Evolutionary conservation across 2,113 vertebrate species (phyloP), one percentile per base, ranked within the genome.

Genomic region (Notothenia coriiceps): DNA sequence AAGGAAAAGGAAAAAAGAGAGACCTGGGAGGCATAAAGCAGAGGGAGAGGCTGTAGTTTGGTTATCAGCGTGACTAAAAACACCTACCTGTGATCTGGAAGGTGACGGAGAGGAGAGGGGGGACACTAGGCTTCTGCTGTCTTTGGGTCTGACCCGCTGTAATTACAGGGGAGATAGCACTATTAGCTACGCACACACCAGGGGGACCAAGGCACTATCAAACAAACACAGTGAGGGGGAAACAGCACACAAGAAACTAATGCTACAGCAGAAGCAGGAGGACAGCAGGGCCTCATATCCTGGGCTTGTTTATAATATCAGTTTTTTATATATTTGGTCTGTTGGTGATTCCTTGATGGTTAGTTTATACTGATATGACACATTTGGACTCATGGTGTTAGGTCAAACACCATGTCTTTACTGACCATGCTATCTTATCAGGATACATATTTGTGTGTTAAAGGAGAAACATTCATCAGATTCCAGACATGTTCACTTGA

Each of bases 61-160:
- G 25, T 85, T 52, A 67, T 63, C 86, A 75, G 61, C 82, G 84
- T 80, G 74, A 69, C 89, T 82, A 81, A 63, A 76, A 92, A 50
- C 77, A 95, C 92, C 90, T 95, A 97, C 95, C 95, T 97, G 96
- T 96, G 90, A 96, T 96, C 95, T 98, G 96, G 95, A 96, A 97
- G 93, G 93, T 95, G 96, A 97, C 95, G 64, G 96, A 97, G 84
- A 98, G 95, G 84, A 97, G 95, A 87, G 96, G 96, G 79, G 94
- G 94, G 90, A 93, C 94, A 90, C 95, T 97, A 95, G 96, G 93
- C 92, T 95, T 97, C 87, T 74, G 95, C 77, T 87, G 94, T 87
- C 92, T 96, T 90, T 96, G 93, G 90, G 94, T 95, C 87, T 96
- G 96, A 95, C 94, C 96, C 86, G 96, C 96, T 97, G 95, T 91